Evolutionary conservation across 2,888 invertebrate species (phyloP).

Genomic region (Blastobasis adustella): DNA sequence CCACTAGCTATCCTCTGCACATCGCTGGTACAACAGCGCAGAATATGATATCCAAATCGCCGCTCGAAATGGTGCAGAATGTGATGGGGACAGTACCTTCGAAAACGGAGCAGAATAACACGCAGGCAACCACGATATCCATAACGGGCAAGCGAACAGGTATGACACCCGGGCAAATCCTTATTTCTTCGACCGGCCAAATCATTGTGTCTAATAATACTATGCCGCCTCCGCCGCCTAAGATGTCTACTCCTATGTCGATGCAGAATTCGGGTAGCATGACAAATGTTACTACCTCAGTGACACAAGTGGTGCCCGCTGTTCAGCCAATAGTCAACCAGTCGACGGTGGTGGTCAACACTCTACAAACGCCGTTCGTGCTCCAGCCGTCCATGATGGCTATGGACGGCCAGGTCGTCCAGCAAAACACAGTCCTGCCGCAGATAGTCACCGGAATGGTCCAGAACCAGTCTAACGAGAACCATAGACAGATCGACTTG

Average conservation of each 20-base stretch:
- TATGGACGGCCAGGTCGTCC: constrained; percentile 81
- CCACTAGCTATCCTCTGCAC: constrained; percentile 58
- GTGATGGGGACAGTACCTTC: constrained; percentile 81
- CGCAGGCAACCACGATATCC: constrained; percentile 47
- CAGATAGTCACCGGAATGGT: constrained; percentile 80
- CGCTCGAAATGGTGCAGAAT: constrained; percentile 85
- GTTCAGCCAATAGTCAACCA: constrained; percentile 82
- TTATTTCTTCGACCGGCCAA: constrained; percentile 85
- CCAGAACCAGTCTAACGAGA: constrained; percentile 67
- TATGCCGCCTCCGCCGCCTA: constrained; percentile 80
- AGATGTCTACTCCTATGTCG: constrained; percentile 71
- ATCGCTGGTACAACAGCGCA: constrained; percentile 68
- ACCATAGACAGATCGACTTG: constrained; percentile 70
- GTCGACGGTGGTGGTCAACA: constrained; percentile 87
- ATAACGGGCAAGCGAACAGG: constrained; percentile 36
- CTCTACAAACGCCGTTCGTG: constrained; percentile 84
- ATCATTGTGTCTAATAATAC: constrained; percentile 80
- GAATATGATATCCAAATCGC: constrained; percentile 75
- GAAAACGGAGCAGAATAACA: constrained; percentile 53
- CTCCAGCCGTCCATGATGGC: constrained; percentile 86
- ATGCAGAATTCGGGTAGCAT: constrained; percentile 77
- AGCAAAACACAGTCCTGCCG: constrained; percentile 81
- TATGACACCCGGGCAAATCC: constrained; percentile 77
- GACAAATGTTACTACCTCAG: constrained; percentile 78
- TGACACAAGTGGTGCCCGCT: constrained; percentile 78